Evolutionary conservation across 2,888 invertebrate genomes (phyloP).

Genomic region (Pachliopta kotzebuea): DNA sequence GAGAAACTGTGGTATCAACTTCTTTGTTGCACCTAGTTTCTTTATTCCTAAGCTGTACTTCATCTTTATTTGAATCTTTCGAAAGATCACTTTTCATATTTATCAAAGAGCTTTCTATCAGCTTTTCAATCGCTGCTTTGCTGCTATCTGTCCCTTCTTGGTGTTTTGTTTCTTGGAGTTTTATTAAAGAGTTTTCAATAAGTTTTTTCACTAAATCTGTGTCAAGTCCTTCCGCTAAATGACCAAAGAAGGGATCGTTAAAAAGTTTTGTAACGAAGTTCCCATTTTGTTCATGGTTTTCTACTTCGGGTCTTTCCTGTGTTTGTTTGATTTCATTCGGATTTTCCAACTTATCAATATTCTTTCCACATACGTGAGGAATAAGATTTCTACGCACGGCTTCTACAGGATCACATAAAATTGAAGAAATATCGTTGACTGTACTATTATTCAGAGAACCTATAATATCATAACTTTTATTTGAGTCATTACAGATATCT

Average conservation of each 20-base stretch:
- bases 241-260: conserved; percentile 83
- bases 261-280: conserved; percentile 81
- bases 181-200: conserved; percentile 84
- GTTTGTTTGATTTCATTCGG: conserved; percentile 36
- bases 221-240: conserved; percentile 82
- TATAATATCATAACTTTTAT: conserved; percentile 37
- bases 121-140: conserved; percentile 71
- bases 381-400: conserved; percentile 87
- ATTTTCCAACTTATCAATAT: conserved; percentile 45
- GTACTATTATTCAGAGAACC: conserved; percentile 37
- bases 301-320: conserved; percentile 20
- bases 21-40: conserved; percentile 44
- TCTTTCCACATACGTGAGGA: conserved; percentile 88
- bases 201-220: conserved; percentile 82
- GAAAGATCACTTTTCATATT: conserved; percentile 63
- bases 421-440: conserved; percentile 71
- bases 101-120: conserved; percentile 73
- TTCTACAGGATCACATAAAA: conserved; percentile 87
- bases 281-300: conserved; percentile 47
- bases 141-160: conserved; percentile 69
- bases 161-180: conserved; percentile 76
- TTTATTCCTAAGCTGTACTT: conserved; percentile 44
- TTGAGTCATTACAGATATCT: conserved; percentile 61
- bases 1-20: conserved; percentile 43
- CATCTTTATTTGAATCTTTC: conserved; percentile 47